Conservation (phyloP, 2,888 invertebrate species). For the Diaphora mendica region DNA sequence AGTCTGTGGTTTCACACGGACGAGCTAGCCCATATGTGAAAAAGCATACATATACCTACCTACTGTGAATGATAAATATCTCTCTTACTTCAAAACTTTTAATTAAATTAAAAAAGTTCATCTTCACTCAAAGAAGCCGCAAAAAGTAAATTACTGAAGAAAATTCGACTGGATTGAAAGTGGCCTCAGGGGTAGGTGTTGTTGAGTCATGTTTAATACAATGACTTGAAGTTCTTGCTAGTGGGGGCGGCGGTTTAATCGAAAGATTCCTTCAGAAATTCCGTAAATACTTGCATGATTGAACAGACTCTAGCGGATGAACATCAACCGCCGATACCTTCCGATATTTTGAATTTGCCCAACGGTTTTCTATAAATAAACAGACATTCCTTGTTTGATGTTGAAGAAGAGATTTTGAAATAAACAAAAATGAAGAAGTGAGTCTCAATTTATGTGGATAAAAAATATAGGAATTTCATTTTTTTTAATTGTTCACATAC, state of each 20-base stretch:
- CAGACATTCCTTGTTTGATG: not conserved
- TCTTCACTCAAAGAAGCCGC: constrained; percentile 27
- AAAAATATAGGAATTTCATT: too few relatives aligned
- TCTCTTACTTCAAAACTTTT: constrained; percentile 32
- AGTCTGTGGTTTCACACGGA: too few relatives aligned
- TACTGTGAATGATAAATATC: constrained; percentile 23
- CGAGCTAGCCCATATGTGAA: too few relatives aligned
- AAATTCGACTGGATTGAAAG: constrained; percentile 37
- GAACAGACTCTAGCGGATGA: constrained; percentile 40
- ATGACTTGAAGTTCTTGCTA: constrained; percentile 52
- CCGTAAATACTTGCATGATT: constrained; percentile 65
- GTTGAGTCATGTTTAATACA: constrained; percentile 63
- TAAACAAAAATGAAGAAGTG: not conserved
- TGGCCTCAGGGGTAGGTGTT: constrained; percentile 44
- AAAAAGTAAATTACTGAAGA: constrained; percentile 49
- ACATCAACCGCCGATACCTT: constrained; percentile 40
- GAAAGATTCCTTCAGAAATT: constrained; percentile 66
- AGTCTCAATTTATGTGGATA: not conserved
- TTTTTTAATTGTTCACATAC: not conserved
- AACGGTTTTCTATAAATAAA: constrained; percentile 29
- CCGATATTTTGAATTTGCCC: constrained; percentile 36
- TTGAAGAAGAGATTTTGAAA: not conserved
- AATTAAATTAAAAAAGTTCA: constrained; percentile 55
- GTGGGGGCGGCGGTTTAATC: constrained; percentile 60
- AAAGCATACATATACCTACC: not conserved